phyloP scores from a whole-genome alignment of 2,797 vertebrate genomes.

The Coluber constrictor region DNA sequence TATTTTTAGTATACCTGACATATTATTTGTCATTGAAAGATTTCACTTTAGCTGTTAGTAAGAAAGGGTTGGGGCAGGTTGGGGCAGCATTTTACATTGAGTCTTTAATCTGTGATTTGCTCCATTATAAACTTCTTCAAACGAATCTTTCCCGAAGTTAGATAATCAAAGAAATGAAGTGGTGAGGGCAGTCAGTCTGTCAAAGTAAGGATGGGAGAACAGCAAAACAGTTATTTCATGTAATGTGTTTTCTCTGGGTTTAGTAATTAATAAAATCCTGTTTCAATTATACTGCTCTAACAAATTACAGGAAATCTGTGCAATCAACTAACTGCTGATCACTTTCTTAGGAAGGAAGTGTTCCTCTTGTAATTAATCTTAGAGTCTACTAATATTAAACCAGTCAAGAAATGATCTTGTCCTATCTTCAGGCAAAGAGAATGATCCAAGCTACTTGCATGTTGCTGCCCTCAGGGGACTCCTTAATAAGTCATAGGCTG shows the following conservation, averaged over 20 bases:
- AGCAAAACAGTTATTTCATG: background rate
- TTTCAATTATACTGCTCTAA: background rate
- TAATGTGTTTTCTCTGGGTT: background rate
- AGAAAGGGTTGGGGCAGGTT: background rate
- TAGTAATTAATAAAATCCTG: background rate
- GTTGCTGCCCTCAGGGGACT: background rate
- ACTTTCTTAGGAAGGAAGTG: background rate
- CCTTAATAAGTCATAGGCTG: background rate
- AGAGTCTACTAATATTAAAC: background rate
- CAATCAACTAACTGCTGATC: background rate
- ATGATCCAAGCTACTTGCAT: background rate
- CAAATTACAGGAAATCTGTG: background rate
- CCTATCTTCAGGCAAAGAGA: background rate
- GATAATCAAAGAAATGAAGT: background rate
- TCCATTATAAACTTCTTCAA: background rate
- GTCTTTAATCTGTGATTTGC: background rate
- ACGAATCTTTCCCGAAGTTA: background rate
- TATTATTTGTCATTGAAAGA: constrained; percentile 30
- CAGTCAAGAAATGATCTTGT: background rate
- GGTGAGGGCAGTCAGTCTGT: background rate
- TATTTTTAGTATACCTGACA: constrained; percentile 36
- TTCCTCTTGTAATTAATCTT: background rate
- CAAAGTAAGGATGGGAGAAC: background rate
- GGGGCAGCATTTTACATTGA: background rate
- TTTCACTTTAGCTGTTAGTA: background rate